These are phyloP conservation scores for Daktulosphaira vitifoliae DNA, from an alignment of 1,140 invertebrate species.

Conservation along the genomic window DNA sequence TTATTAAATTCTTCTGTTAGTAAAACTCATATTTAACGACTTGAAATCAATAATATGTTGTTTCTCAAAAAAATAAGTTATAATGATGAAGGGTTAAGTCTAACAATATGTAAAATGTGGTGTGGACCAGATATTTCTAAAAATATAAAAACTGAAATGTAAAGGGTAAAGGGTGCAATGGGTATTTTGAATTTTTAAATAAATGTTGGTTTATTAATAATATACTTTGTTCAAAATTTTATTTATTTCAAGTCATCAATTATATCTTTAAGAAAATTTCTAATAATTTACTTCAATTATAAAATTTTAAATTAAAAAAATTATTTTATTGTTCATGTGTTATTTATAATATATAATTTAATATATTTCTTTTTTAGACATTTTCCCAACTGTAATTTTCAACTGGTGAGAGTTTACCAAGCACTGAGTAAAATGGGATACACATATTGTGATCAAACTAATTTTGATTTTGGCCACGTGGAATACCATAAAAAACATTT, in stretches of 20 bases:
- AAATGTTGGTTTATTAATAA: too few species aligned
- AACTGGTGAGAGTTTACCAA: not conserved
- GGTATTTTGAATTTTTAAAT: too few species aligned
- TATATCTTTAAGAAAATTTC: not conserved
- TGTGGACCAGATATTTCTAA: too few species aligned
- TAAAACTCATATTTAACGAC: too few species aligned
- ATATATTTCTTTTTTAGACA: not conserved
- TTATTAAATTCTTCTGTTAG: not conserved
- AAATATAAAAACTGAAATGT: too few species aligned
- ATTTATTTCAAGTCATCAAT: not conserved
- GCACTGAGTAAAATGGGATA: slow-evolving; percentile 17
- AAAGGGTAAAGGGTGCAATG: too few species aligned
- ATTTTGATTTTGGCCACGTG: not conserved
- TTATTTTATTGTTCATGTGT: not conserved
- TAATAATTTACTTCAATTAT: not conserved
- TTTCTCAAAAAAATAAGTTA: too few species aligned
- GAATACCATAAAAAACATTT: slow-evolving; percentile 12
- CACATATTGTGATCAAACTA: slow-evolving; percentile 10
- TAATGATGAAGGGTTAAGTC: too few species aligned
- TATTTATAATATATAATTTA: not conserved
- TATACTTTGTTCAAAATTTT: too few species aligned
- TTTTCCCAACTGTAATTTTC: not conserved
- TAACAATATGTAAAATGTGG: too few species aligned
- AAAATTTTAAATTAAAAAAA: not conserved
- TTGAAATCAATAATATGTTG: too few species aligned